phyloP scores from a whole-genome alignment of 2,113 vertebrate genomes.

The Muntiacus reevesi region DNA sequence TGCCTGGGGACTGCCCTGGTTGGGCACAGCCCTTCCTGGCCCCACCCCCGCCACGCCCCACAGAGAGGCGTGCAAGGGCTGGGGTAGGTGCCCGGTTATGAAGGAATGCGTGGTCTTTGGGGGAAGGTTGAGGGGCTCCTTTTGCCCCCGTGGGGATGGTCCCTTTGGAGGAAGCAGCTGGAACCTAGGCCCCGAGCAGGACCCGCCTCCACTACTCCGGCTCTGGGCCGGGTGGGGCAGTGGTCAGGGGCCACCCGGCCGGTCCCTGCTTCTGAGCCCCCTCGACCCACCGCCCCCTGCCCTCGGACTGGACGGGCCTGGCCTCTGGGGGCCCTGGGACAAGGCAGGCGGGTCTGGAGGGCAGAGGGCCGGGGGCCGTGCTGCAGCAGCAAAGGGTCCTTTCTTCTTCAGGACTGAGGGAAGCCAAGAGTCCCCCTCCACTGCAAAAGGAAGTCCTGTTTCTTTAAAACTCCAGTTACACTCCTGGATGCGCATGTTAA shows the following conservation, averaged over 20 bases:
- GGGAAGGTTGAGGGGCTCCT: no score
- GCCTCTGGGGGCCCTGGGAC: neutral
- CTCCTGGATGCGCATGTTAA: slow-evolving; percentile 66
- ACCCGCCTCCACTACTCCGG: accelerated
- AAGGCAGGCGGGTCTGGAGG: accelerated
- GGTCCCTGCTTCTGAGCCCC: neutral
- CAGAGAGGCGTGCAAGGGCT: neutral
- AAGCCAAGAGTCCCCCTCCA: neutral
- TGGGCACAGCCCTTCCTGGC: neutral
- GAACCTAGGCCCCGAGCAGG: neutral
- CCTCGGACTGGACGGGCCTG: neutral
- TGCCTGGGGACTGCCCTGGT: neutral
- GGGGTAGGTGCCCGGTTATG: neutral
- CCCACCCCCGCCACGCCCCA: accelerated
- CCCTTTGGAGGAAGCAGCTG: neutral
- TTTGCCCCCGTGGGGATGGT: neutral
- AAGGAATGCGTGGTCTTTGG: accelerated
- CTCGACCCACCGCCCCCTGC: neutral
- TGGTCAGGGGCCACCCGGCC: neutral
- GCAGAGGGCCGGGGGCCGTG: neutral
- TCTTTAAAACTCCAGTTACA: slow-evolving; percentile 76
- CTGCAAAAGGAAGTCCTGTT: slow-evolving; percentile 47
- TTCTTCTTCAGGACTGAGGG: neutral
- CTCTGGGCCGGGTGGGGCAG: neutral
- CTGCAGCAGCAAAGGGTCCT: neutral